Conservation (phyloP, 2,888 invertebrate species). For the Vannuccia rotundouncinata region DNA sequence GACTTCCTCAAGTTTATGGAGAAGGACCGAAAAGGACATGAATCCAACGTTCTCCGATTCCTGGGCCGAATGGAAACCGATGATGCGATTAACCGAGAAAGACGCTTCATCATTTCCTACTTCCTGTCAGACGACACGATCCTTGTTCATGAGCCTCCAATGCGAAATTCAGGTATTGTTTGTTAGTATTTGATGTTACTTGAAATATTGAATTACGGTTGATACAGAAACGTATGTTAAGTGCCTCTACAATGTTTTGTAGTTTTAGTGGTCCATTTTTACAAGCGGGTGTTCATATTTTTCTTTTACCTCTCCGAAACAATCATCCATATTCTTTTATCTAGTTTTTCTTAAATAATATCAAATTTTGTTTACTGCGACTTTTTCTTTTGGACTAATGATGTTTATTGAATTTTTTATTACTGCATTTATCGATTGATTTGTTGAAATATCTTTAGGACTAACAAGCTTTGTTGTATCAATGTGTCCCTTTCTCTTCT, state of each 20-base stretch:
- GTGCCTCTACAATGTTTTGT: too few relatives aligned
- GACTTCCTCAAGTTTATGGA: constrained; percentile 74
- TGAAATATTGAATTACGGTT: too few relatives aligned
- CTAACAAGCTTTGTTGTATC: too few relatives aligned
- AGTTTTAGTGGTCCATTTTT: too few relatives aligned
- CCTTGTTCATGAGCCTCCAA: constrained; percentile 54
- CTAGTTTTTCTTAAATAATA: too few relatives aligned
- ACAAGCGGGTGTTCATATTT: too few relatives aligned
- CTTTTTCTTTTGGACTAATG: background rate
- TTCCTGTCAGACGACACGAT: constrained; percentile 56
- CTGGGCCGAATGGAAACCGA: constrained; percentile 70
- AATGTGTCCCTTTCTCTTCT: background rate
- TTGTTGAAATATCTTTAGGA: too few relatives aligned
- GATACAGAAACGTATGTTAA: too few relatives aligned
- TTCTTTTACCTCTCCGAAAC: too few relatives aligned
- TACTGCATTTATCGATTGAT: background rate
- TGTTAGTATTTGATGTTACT: too few relatives aligned
- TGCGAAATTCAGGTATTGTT: constrained; percentile 54
- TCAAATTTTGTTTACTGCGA: too few relatives aligned
- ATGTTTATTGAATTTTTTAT: background rate
- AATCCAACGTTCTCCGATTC: constrained; percentile 72
- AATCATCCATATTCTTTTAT: too few relatives aligned
- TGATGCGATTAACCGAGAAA: constrained; percentile 57
- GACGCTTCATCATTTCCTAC: constrained; percentile 56
- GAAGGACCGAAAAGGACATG: constrained; percentile 68